Percentiles rank a stretch among this genome's conserved stretches.
These are phyloP conservation scores for Acrossocheilus fasciatus DNA, from an alignment of 2,797 vertebrate genomes.

Conservation along the genomic window DNA sequence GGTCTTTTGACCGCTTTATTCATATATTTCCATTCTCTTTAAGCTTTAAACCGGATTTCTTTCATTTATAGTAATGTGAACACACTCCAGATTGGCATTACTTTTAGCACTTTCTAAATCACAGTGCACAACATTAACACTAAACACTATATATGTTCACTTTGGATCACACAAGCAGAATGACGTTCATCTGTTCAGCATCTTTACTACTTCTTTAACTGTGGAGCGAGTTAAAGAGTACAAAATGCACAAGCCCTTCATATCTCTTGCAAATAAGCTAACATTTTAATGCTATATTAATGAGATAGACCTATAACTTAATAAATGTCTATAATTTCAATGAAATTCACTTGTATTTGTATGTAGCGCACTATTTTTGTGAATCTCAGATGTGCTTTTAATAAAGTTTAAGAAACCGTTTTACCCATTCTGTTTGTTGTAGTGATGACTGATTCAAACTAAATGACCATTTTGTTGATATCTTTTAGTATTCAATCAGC, in stretches of 20 bases:
- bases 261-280: constrained; percentile 64
- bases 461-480: neutral
- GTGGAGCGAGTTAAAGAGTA: constrained; percentile 69
- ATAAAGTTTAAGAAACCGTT: constrained; percentile 42
- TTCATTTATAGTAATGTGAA: neutral
- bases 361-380: constrained; percentile 56
- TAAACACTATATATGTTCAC: neutral
- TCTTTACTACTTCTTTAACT: constrained; percentile 48
- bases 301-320: constrained; percentile 49
- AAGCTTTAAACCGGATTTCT: neutral
- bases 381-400: constrained; percentile 49
- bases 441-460: no score
- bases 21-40: neutral
- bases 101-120: neutral
- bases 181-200: constrained; percentile 61
- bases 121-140: neutral
- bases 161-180: constrained; percentile 21
- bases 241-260: constrained; percentile 69
- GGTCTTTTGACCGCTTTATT: neutral
- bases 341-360: constrained; percentile 52
- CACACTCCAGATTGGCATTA: neutral
- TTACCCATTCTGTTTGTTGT: neutral
- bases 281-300: constrained; percentile 58
- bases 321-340: constrained; percentile 50
- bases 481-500: no score